These are phyloP conservation scores for Pitangus sulphuratus DNA, from an alignment of 2,797 vertebrate genomes.

Conservation along the genomic window DNA sequence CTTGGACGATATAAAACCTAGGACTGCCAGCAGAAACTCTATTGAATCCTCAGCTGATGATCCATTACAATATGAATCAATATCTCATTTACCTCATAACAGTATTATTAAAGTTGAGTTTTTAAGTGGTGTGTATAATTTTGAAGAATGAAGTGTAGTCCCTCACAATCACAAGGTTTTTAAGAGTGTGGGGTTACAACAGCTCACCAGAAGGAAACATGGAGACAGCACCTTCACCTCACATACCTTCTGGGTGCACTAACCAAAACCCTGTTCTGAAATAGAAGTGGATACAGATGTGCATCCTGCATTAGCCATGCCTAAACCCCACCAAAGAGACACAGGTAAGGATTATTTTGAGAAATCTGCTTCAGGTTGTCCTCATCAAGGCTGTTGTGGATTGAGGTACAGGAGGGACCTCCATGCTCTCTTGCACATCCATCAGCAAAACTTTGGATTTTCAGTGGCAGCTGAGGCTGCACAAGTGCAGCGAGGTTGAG, in stretches of 20 bases:
- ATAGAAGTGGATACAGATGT: accelerated
- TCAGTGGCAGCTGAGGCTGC: background rate
- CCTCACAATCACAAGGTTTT: background rate
- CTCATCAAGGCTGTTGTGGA: background rate
- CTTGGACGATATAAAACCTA: background rate
- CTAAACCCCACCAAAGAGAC: accelerated
- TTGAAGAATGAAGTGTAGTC: background rate
- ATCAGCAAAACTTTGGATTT: background rate
- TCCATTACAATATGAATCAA: background rate
- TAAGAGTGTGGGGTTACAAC: background rate
- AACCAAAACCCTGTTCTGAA: background rate
- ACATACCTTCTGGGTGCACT: background rate
- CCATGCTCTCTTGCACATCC: background rate
- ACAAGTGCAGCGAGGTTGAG: background rate
- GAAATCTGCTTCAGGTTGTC: background rate
- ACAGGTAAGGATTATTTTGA: background rate
- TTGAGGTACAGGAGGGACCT: background rate
- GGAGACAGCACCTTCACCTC: background rate
- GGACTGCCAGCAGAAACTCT: background rate
- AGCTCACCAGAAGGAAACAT: background rate
- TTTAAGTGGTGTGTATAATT: background rate
- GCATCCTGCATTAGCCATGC: background rate
- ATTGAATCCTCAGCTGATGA: background rate
- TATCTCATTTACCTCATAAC: background rate
- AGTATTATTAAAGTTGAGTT: background rate